Evolutionary conservation across 2,113 vertebrate genomes (phyloP).

Genomic region (Kryptolebias marmoratus): DNA sequence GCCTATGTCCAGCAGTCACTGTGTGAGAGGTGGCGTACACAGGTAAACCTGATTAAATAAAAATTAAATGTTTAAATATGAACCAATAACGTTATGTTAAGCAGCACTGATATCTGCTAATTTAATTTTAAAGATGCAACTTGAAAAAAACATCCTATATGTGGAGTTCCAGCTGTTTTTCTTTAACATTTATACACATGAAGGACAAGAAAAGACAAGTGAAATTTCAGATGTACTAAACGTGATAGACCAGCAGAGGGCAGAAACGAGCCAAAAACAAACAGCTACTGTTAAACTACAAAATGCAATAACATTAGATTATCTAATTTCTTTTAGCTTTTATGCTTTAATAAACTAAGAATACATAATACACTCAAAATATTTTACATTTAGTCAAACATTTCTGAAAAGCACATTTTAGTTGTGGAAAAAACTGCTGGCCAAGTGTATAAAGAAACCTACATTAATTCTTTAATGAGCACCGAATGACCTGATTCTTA

Average conservation of each 20-base stretch:
- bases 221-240: conserved; percentile 24
- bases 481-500: background rate
- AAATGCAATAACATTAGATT: background rate
- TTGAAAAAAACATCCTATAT: no score
- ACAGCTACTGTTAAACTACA: background rate
- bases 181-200: no score
- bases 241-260: conserved; percentile 58
- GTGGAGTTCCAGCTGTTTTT: no score
- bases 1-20: no score
- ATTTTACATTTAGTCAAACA: background rate
- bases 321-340: background rate
- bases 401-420: background rate
- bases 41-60: no score
- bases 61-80: no score
- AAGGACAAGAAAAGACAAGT: background rate
- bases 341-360: background rate
- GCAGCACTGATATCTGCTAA: background rate
- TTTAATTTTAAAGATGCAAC: background rate
- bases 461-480: conserved; percentile 19
- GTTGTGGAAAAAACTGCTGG: background rate
- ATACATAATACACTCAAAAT: background rate
- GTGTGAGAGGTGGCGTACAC: no score
- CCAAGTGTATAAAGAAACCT: background rate
- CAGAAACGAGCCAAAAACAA: conserved; percentile 44
- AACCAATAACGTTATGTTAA: no score